Percentiles rank a stretch among this genome's conserved stretches.
These are phyloP conservation scores for Aurelia coerulea DNA, from an alignment of 30 jellyfish, hydroid and myxozoan species.

Conservation along the genomic window DNA sequence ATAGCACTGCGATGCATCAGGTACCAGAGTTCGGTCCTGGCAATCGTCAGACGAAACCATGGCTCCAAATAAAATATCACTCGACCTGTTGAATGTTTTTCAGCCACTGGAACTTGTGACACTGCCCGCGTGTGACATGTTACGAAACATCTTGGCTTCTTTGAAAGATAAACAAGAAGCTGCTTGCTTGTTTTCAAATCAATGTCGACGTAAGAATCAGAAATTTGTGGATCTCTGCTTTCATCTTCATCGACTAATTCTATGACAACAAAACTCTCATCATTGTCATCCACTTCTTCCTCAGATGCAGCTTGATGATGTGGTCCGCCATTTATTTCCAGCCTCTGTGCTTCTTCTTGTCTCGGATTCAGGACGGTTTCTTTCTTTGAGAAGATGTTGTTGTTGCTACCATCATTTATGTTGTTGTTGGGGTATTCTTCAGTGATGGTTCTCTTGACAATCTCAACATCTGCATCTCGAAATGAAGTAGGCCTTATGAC, in stretches of 20 bases:
- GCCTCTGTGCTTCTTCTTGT: neutral
- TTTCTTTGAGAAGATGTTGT: neutral
- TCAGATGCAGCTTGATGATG: neutral
- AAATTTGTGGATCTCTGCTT: neutral
- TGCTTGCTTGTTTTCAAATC: constrained; percentile 41
- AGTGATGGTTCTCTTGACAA: constrained; percentile 40
- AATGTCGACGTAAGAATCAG: constrained; percentile 23
- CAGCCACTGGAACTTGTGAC: constrained; percentile 8
- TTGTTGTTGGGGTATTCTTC: constrained; percentile 24
- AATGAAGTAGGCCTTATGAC: constrained; percentile 23
- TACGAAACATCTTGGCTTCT: constrained; percentile 28
- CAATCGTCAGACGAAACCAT: constrained; percentile 22
- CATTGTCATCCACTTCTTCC: neutral
- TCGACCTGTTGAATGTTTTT: constrained; percentile 4
- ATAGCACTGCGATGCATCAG: constrained; percentile 29
- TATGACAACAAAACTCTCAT: constrained; percentile 51
- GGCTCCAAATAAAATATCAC: constrained; percentile 36
- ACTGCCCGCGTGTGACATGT: constrained; percentile 43
- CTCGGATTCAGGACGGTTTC: too few species aligned
- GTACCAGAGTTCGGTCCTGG: constrained; percentile 45
- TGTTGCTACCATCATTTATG: constrained; percentile 2
- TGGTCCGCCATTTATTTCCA: too few species aligned
- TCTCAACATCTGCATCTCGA: constrained; percentile 36
- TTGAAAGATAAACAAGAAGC: constrained; percentile 37
- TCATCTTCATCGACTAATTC: constrained; percentile 37